These are phyloP conservation scores for Drosophila ogumai DNA, from an alignment of 1,140 invertebrate genomes.

Conservation along the genomic window DNA sequence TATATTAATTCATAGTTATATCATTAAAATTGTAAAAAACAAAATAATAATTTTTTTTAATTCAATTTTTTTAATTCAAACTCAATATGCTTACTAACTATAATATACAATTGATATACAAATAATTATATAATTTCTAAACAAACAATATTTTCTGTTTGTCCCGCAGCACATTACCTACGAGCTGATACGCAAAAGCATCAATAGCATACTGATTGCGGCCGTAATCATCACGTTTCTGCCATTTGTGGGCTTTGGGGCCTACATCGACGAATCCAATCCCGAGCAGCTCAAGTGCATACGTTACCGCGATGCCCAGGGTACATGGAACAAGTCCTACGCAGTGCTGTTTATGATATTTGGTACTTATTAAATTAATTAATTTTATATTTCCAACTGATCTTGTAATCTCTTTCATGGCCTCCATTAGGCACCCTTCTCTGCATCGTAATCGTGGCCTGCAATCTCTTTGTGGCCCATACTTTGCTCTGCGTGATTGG, in stretches of 20 bases:
- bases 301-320: conserved; percentile 89
- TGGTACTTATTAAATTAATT: conserved; percentile 85
- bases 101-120: too few species aligned
- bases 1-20: too few species aligned
- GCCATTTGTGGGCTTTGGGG: conserved; percentile 91
- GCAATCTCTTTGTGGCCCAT: conserved; percentile 92
- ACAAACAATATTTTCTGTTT: not conserved
- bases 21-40: too few species aligned
- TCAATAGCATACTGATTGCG: conserved; percentile 89
- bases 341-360: conserved; percentile 92
- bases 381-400: not conserved
- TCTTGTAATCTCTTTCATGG: not conserved
- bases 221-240: conserved; percentile 90
- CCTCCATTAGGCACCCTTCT: conserved; percentile 88
- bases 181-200: conserved; percentile 89
- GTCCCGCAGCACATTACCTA: conserved; percentile 91
- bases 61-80: too few species aligned
- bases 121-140: not conserved
- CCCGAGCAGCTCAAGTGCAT: conserved; percentile 85
- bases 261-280: conserved; percentile 88
- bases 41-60: too few species aligned
- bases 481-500: conserved; percentile 88
- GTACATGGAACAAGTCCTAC: conserved; percentile 89
- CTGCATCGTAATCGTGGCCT: conserved; percentile 91
- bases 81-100: too few species aligned